These are phyloP conservation scores for Leptinotarsa rubiginosa DNA, from an alignment of 2,888 invertebrate genomes.

Conservation along the genomic window DNA sequence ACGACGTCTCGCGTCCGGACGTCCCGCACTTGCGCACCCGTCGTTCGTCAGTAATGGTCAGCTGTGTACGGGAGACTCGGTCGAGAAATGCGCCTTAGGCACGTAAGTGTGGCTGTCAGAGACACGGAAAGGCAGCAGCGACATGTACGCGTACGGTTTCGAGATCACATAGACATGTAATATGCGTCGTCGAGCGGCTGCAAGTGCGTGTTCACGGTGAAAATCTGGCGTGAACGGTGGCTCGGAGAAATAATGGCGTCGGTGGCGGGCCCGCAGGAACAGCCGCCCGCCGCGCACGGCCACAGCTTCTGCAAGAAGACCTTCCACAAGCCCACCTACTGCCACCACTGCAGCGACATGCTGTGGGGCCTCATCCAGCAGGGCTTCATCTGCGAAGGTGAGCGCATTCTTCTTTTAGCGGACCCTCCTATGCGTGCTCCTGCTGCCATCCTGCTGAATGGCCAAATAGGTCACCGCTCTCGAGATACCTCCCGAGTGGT, in stretches of 20 bases:
- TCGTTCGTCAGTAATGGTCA: conserved; percentile 63
- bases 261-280: conserved; percentile 64
- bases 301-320: conserved; percentile 99
- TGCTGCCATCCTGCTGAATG: neutral
- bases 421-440: neutral
- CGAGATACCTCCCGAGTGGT: neutral
- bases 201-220: conserved; percentile 68
- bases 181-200: conserved; percentile 62
- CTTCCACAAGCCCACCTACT: conserved; percentile 99
- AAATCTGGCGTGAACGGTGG: conserved; percentile 74
- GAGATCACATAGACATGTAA: conserved; percentile 72
- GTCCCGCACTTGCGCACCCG: conserved; percentile 59
- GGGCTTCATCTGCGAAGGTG: conserved; percentile 99
- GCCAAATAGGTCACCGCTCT: conserved; percentile 4
- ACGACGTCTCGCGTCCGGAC: conserved; percentile 54
- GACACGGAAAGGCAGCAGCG: conserved; percentile 65
- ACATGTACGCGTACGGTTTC: conserved; percentile 70
- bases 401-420: conserved; percentile 46
- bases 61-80: conserved; percentile 60
- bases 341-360: conserved; percentile 99
- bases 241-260: conserved; percentile 71
- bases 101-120: conserved; percentile 62
- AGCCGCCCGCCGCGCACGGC: conserved; percentile 79
- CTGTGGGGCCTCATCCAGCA: conserved; percentile 99
- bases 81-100: conserved; percentile 65